Conservation (phyloP, 1,140 invertebrate species). For the Brachionus sp. region DNA sequence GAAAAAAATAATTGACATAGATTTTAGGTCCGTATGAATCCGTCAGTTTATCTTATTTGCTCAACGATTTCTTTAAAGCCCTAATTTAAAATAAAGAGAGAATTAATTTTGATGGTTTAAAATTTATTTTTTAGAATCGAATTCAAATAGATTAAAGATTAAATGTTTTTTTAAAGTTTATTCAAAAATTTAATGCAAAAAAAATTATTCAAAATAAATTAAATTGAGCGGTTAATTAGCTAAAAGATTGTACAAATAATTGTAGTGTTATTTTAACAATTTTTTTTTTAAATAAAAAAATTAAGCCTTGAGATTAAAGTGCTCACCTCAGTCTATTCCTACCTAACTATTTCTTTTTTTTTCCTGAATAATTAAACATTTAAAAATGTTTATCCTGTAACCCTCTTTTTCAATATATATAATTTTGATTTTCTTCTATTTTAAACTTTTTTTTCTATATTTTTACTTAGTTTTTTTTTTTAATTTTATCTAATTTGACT, state of each 20-base stretch:
- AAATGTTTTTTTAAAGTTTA: background rate
- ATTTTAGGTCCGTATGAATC: background rate
- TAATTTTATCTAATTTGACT: too few relatives aligned
- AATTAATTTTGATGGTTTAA: conserved; percentile 19
- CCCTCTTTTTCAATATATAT: too few relatives aligned
- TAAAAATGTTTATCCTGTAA: too few relatives aligned
- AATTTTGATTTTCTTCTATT: too few relatives aligned
- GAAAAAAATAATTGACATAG: conserved; percentile 34
- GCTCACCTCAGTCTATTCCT: too few relatives aligned
- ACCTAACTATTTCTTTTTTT: too few relatives aligned
- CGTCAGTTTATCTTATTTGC: conserved; percentile 34
- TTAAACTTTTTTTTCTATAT: too few relatives aligned
- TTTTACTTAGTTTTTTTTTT: too few relatives aligned
- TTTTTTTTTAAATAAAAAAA: background rate
- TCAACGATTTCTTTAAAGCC: conserved; percentile 17
- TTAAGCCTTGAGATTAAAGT: background rate
- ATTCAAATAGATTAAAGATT: conserved; percentile 29
- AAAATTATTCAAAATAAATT: conserved; percentile 22
- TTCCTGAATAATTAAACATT: too few relatives aligned
- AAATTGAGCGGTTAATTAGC: background rate
- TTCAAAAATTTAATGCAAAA: background rate
- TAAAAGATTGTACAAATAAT: conserved; percentile 29
- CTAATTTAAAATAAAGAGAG: conserved; percentile 16
- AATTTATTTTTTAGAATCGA: background rate
- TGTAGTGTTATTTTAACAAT: background rate